Evolutionary conservation across 2,113 vertebrate species (phyloP).

Genomic region (Limnothrissa miodon): DNA sequence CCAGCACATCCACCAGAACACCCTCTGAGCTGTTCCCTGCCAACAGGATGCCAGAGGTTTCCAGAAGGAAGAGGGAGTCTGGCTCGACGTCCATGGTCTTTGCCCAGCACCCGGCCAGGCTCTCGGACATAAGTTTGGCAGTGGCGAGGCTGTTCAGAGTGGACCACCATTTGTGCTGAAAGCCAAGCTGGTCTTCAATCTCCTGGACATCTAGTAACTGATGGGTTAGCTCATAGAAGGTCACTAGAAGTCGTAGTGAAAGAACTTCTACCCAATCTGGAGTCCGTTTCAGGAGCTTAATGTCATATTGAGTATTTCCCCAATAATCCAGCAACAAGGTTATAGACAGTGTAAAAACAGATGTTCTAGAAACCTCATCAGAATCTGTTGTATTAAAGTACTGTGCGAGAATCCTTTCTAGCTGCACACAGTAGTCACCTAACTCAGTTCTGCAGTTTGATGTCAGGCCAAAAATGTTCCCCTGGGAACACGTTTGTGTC

Average conservation of each 20-base stretch:
- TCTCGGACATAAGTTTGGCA: slow-evolving; percentile 68
- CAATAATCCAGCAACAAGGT: slow-evolving; percentile 66
- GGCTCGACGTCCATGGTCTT: slow-evolving; percentile 62
- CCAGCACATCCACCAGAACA: slow-evolving; percentile 16
- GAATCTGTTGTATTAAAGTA: slow-evolving; percentile 50
- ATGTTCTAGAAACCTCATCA: slow-evolving; percentile 29
- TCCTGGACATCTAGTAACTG: slow-evolving; percentile 46
- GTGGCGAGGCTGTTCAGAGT: slow-evolving; percentile 58
- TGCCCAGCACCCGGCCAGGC: slow-evolving; percentile 67
- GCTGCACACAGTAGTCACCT: slow-evolving; percentile 57
- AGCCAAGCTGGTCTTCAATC: slow-evolving; percentile 16
- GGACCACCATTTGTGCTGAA: slow-evolving; percentile 57
- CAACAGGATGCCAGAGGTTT: slow-evolving; percentile 28
- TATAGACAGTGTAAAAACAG: slow-evolving; percentile 56
- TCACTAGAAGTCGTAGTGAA: slow-evolving; percentile 70
- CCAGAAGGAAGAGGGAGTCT: slow-evolving; percentile 48
- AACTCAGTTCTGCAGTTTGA: slow-evolving; percentile 58
- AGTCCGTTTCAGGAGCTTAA: slow-evolving; percentile 61
- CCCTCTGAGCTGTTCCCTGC: slow-evolving; percentile 18
- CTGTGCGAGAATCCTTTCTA: slow-evolving; percentile 33
- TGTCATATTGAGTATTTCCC: slow-evolving; percentile 51
- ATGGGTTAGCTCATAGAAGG: slow-evolving; percentile 65
- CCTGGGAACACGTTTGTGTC: slow-evolving; percentile 55
- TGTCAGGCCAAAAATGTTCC: slow-evolving; percentile 32
- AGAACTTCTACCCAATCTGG: slow-evolving; percentile 70